Evolutionary conservation across 1,140 invertebrate species (phyloP).

Genomic region (Schlechtendalia chinensis): DNA sequence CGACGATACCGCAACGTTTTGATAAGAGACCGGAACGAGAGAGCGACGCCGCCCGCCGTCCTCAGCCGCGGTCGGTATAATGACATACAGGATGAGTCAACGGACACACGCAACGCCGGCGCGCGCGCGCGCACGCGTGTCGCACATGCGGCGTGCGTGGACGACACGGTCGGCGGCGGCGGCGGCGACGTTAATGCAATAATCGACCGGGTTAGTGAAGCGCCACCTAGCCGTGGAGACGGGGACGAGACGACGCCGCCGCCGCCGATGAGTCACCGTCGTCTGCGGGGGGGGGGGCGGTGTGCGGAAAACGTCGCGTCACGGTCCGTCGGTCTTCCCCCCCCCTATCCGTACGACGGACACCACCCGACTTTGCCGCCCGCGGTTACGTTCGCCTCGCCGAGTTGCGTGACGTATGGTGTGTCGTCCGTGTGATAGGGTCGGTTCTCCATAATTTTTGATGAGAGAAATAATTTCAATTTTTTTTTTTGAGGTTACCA

Average conservation of each 20-base stretch:
- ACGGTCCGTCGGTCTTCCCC: no score
- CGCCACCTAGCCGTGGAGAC: slow-evolving; percentile 20
- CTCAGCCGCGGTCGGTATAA: not conserved
- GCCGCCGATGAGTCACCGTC: not conserved
- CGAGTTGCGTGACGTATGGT: no score
- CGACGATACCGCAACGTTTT: not conserved
- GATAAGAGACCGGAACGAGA: not conserved
- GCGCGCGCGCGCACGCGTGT: not conserved
- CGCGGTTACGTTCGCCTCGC: no score
- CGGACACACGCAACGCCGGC: slow-evolving; percentile 23
- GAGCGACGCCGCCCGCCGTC: not conserved
- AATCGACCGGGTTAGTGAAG: slow-evolving; percentile 35
- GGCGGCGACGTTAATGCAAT: slow-evolving; percentile 15
- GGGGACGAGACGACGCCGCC: no score
- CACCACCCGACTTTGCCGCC: no score
- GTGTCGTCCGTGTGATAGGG: no score
- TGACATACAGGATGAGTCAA: slow-evolving; percentile 40
- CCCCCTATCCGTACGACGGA: no score
- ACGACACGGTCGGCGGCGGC: not conserved
- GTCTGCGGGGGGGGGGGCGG: not conserved
- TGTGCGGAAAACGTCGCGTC: not conserved
- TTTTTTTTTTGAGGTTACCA: no score
- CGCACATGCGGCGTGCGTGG: not conserved
- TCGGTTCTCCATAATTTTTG: no score
- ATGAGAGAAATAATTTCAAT: no score